A percentile compares a stretch with the other conserved stretches of the same genome.
Evolutionary conservation across 2,888 invertebrate genomes (phyloP).

Genomic region (Melitaea athalia): DNA sequence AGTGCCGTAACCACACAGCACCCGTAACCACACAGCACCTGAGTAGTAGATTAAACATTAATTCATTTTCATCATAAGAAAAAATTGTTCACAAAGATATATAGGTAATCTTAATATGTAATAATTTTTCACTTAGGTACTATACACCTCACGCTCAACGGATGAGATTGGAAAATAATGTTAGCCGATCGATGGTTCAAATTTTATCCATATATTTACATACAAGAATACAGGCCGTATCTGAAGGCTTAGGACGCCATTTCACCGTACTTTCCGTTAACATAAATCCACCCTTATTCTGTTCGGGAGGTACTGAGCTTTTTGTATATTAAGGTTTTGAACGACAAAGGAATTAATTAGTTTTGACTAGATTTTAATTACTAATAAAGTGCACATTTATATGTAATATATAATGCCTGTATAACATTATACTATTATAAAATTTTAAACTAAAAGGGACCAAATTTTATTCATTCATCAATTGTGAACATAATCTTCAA

Average conservation of each 20-base stretch:
- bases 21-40: no score
- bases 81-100: neutral
- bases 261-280: constrained; percentile 73
- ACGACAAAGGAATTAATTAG: constrained; percentile 14
- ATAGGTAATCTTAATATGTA: neutral
- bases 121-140: neutral
- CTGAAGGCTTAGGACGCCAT: constrained; percentile 72
- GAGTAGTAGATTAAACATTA: neutral
- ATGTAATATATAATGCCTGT: no score
- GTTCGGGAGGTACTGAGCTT: constrained; percentile 30
- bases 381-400: no score
- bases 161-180: constrained; percentile 37
- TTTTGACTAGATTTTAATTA: neutral
- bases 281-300: constrained; percentile 71
- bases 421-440: no score
- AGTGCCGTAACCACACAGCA: no score
- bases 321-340: constrained; percentile 32
- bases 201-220: constrained; percentile 41
- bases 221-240: constrained; percentile 63
- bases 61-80: neutral
- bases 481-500: no score
- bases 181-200: constrained; percentile 37
- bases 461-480: no score
- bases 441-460: no score
- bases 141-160: constrained; percentile 4